Conservation (phyloP, 2,888 invertebrate species). For the Ennomos erosarius region DNA sequence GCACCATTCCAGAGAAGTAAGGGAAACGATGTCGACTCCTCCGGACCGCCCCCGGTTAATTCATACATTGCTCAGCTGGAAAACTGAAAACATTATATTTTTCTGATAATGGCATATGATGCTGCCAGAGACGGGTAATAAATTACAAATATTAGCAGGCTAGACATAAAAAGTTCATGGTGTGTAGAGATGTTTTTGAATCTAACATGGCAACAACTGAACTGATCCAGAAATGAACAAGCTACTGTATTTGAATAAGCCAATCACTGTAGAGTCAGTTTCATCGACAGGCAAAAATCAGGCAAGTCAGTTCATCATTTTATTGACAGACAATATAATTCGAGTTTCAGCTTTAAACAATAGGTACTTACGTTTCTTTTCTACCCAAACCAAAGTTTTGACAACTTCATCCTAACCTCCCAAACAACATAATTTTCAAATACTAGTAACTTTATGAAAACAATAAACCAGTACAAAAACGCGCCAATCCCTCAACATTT, state of each 20-base stretch:
- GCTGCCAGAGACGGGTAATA: constrained; percentile 48
- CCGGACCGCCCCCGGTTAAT: constrained; percentile 56
- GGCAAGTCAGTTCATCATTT: too few species aligned
- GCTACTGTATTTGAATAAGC: too few species aligned
- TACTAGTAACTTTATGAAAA: constrained; percentile 33
- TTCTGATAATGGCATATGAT: constrained; percentile 66
- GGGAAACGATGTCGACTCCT: constrained; percentile 51
- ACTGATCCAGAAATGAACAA: too few species aligned
- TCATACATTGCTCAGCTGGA: constrained; percentile 75
- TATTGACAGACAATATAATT: too few species aligned
- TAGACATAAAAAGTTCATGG: neutral
- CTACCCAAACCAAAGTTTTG: constrained; percentile 41
- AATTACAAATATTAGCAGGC: constrained; percentile 49
- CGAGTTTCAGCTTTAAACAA: too few species aligned
- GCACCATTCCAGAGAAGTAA: constrained; percentile 69
- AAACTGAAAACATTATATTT: constrained; percentile 79
- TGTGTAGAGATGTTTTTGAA: too few species aligned
- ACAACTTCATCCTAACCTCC: constrained; percentile 49
- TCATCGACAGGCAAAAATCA: too few species aligned
- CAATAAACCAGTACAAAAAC: constrained; percentile 39
- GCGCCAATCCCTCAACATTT: constrained; percentile 53
- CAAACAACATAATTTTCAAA: constrained; percentile 30
- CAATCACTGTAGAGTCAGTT: too few species aligned
- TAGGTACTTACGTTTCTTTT: too few species aligned
- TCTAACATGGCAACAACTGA: neutral